Evolutionary conservation across 2,888 invertebrate species (phyloP).

Genomic region (Eupeodes luniger): DNA sequence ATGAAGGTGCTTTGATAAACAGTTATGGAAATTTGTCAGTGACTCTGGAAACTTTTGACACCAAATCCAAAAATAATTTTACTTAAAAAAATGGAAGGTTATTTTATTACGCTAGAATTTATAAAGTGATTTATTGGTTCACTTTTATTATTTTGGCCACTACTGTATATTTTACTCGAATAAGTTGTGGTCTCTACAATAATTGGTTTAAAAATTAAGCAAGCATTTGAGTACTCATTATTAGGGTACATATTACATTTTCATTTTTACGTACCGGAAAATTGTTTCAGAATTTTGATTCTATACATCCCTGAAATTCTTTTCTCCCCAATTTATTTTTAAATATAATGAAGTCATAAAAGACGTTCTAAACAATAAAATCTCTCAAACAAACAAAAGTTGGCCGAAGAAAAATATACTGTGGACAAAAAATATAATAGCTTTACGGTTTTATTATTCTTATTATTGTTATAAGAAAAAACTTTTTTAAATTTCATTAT

Average conservation of each 20-base stretch:
- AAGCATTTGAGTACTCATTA: too few relatives aligned
- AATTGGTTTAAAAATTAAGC: too few relatives aligned
- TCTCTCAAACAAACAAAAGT: background rate
- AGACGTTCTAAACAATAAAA: slow-evolving; percentile 6
- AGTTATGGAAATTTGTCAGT: too few relatives aligned
- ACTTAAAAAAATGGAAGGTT: too few relatives aligned
- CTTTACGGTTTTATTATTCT: slow-evolving; percentile 62
- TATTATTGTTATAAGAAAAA: slow-evolving; percentile 42
- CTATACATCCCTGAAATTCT: background rate
- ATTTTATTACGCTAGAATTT: too few relatives aligned
- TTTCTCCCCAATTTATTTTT: background rate
- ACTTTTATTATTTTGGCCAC: too few relatives aligned
- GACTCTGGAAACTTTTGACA: too few relatives aligned
- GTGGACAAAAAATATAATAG: slow-evolving; percentile 11
- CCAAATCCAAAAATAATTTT: too few relatives aligned
- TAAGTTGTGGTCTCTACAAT: too few relatives aligned
- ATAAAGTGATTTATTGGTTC: too few relatives aligned
- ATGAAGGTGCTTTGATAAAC: too few relatives aligned
- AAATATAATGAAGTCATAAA: slow-evolving; percentile 3
- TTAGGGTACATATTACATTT: background rate
- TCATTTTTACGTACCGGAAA: background rate
- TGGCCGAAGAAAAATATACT: slow-evolving; percentile 7
- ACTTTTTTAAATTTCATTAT: slow-evolving; percentile 54
- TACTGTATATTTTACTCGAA: too few relatives aligned
- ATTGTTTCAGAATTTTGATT: background rate